phyloP scores from a whole-genome alignment of 2,888 invertebrate genomes.

The Atrina japonica region DNA sequence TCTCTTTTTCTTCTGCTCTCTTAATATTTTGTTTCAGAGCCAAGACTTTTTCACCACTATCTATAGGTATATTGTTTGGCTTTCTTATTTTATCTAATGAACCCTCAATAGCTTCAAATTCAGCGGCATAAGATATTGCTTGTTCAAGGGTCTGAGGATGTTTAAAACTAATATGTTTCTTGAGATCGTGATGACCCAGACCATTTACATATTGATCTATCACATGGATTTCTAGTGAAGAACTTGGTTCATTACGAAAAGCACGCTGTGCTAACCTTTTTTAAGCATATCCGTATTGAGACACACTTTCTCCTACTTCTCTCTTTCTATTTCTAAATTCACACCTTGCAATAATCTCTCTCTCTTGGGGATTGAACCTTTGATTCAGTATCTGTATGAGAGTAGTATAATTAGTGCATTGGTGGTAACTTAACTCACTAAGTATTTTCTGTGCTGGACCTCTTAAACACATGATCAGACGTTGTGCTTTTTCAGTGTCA shows the following conservation, averaged over 20 bases:
- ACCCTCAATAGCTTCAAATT: slow-evolving; percentile 24
- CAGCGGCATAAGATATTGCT: slow-evolving; percentile 23
- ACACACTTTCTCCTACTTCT: slow-evolving; percentile 2
- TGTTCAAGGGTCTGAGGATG: slow-evolving; percentile 21
- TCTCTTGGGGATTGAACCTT: slow-evolving; percentile 20
- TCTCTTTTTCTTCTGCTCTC: slow-evolving; percentile 3
- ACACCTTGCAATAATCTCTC: slow-evolving; percentile 14
- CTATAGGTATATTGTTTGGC: too few relatives aligned
- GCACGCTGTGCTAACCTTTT: slow-evolving; percentile 15
- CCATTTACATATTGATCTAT: slow-evolving; percentile 9
- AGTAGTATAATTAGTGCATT: slow-evolving; percentile 1
- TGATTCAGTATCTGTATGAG: slow-evolving; percentile 5
- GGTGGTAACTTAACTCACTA: slow-evolving; percentile 10
- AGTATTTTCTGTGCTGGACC: slow-evolving; percentile 3
- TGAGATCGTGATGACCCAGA: slow-evolving; percentile 8
- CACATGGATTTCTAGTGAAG: slow-evolving; percentile 1
- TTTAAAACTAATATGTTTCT: slow-evolving; percentile 10
- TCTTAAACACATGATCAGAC: slow-evolving; percentile 9
- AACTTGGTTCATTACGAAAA: background rate
- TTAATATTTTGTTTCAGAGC: slow-evolving; percentile 2
- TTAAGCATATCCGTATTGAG: background rate
- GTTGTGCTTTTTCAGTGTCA: slow-evolving; percentile 10
- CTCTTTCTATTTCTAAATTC: slow-evolving; percentile 18
- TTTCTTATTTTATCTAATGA: slow-evolving; percentile 8
- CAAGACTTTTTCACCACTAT: slow-evolving; percentile 3